These are phyloP conservation scores for Chloroceryle amazona DNA, from an alignment of 2,797 vertebrate genomes.

Conservation along the genomic window DNA sequence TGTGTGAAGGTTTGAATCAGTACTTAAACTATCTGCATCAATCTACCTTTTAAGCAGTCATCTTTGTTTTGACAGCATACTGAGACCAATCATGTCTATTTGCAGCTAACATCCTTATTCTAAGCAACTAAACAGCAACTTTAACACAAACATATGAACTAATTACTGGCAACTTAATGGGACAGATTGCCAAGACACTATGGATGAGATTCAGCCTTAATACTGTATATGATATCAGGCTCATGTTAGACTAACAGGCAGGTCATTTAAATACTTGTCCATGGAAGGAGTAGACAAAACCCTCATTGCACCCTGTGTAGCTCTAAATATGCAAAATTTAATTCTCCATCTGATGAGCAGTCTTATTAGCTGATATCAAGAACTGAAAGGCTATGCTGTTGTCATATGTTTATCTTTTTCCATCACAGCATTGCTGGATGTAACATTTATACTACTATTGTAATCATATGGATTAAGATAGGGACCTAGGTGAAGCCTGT, in stretches of 20 bases:
- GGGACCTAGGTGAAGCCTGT: neutral
- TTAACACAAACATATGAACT: constrained; percentile 30
- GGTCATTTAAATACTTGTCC: neutral
- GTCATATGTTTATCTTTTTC: neutral
- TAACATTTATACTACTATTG: neutral
- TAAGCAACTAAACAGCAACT: neutral
- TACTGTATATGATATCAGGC: neutral
- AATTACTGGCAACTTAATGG: neutral
- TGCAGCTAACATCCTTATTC: neutral
- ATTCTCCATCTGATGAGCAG: neutral
- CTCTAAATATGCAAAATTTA: neutral
- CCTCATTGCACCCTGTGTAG: neutral
- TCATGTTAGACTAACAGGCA: neutral
- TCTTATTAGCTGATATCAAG: neutral
- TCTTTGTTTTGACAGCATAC: neutral
- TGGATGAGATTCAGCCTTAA: constrained; percentile 8
- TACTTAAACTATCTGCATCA: neutral
- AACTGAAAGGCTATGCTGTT: neutral
- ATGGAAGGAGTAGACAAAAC: neutral
- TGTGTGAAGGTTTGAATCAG: neutral
- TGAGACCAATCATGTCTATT: neutral
- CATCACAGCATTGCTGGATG: neutral
- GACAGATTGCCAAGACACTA: constrained; percentile 1
- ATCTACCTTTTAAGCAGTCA: neutral
- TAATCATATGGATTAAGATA: neutral